Conservation (phyloP, 2,888 invertebrate species). For the Drosophila rubida region DNA sequence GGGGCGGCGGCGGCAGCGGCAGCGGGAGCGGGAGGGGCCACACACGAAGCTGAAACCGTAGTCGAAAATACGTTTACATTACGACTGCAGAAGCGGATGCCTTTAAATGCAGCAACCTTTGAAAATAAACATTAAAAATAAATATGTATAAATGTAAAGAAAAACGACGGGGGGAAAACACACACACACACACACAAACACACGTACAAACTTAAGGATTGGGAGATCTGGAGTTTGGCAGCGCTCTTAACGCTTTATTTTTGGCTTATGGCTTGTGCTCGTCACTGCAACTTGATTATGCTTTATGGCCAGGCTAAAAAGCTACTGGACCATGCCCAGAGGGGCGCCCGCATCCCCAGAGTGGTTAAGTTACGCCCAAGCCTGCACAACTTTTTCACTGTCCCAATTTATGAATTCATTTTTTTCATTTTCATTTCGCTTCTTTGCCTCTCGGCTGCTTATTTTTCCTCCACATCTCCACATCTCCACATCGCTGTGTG, state of each 20-base stretch:
- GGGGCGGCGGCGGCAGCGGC: too few relatives aligned
- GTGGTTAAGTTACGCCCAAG: slow-evolving; percentile 20
- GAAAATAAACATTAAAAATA: slow-evolving; percentile 22
- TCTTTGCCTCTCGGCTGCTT: slow-evolving; percentile 50
- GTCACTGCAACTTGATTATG: slow-evolving; percentile 66
- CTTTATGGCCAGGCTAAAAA: slow-evolving; percentile 60
- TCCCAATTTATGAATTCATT: slow-evolving; percentile 55
- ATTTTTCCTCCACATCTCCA: slow-evolving; percentile 14
- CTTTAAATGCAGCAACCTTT: slow-evolving; percentile 47
- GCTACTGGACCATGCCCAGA: slow-evolving; percentile 61
- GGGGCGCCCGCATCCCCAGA: slow-evolving; percentile 32
- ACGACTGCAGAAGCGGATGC: slow-evolving; percentile 29
- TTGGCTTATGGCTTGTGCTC: slow-evolving; percentile 25
- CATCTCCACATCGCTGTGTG: too few relatives aligned
- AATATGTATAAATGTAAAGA: neutral
- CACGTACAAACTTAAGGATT: slow-evolving; percentile 20
- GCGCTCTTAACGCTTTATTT: slow-evolving; percentile 18
- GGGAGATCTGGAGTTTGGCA: neutral
- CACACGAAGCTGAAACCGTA: slow-evolving; percentile 27
- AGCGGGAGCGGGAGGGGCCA: slow-evolving; percentile 16
- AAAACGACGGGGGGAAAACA: neutral
- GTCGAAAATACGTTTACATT: slow-evolving; percentile 9
- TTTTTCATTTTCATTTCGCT: slow-evolving; percentile 30
- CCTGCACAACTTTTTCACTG: slow-evolving; percentile 49
- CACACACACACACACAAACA: neutral